Conservation (phyloP, 1,140 invertebrate genomes). For the Lasioglossum albipes region DNA sequence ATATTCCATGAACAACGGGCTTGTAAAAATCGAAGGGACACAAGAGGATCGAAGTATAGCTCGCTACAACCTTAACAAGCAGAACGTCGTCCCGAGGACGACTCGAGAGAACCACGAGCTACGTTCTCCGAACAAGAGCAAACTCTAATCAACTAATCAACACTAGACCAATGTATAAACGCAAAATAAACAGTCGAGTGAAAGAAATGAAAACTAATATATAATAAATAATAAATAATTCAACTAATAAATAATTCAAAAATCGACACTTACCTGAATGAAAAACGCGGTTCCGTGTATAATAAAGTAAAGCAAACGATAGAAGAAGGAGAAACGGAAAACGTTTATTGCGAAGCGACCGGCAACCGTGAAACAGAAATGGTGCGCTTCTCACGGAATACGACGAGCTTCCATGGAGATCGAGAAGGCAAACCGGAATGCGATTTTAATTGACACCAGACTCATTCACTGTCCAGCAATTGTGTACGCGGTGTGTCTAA, state of each 20-base stretch:
- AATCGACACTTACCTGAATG: slow-evolving; percentile 34
- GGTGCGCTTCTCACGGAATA: background rate
- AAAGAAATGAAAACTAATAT: background rate
- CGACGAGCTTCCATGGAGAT: slow-evolving; percentile 2
- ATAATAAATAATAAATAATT: too few species aligned
- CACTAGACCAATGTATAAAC: background rate
- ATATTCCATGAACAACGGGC: too few species aligned
- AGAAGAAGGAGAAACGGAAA: slow-evolving; percentile 31
- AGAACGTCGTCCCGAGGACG: too few species aligned
- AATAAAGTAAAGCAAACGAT: slow-evolving; percentile 33
- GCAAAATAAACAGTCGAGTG: background rate
- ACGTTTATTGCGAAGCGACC: slow-evolving; percentile 41
- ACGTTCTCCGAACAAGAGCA: background rate
- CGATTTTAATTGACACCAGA: slow-evolving; percentile 39
- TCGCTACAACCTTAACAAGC: too few species aligned
- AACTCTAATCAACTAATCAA: background rate
- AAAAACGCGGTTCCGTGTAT: background rate
- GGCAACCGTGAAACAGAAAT: slow-evolving; percentile 36
- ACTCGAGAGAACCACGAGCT: background rate
- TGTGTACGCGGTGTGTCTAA: too few species aligned
- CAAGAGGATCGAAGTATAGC: too few species aligned
- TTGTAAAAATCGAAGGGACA: background rate
- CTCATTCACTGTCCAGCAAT: too few species aligned
- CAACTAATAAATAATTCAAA: slow-evolving; percentile 13
- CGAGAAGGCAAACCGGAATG: slow-evolving; percentile 39